A percentile compares a stretch with the other conserved stretches of the same genome.
Conservation (phyloP, 2,113 vertebrate genomes). For the Empidonax traillii region DNA sequence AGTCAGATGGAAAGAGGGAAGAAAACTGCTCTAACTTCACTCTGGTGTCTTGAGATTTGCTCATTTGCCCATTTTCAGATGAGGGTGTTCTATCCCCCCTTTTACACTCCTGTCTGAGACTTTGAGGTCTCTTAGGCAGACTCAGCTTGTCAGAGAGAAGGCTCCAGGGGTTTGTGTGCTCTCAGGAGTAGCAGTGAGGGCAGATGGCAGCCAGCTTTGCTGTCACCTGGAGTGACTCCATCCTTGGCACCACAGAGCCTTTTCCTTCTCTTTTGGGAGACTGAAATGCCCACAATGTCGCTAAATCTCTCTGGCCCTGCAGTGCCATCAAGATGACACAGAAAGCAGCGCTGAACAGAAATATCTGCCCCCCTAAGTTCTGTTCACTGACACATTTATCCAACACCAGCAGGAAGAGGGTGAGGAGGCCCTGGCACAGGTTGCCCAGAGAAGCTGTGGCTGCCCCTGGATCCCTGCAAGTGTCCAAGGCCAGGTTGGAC, state of each 20-base stretch:
- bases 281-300: accelerated
- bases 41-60: not conserved
- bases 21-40: not conserved
- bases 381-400: too few relatives aligned
- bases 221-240: accelerated
- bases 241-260: not conserved
- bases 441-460: not conserved
- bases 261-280: not conserved
- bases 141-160: not conserved
- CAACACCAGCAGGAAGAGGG: not conserved
- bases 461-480: not conserved
- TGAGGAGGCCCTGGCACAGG: not conserved
- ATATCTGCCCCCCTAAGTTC: too few relatives aligned
- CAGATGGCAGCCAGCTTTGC: not conserved
- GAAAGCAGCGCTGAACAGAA: too few relatives aligned
- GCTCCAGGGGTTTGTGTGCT: not conserved
- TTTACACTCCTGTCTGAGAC: not conserved
- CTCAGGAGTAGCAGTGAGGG: not conserved
- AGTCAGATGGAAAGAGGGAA: not conserved
- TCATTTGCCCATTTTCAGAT: accelerated
- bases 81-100: not conserved
- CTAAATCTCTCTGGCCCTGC: not conserved
- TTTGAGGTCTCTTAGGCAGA: not conserved
- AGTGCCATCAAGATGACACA: too few relatives aligned
- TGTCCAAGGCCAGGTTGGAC: not conserved